These are phyloP conservation scores for Neoaliturus tenellus DNA, from an alignment of 2,888 invertebrate species.

Conservation along the genomic window DNA sequence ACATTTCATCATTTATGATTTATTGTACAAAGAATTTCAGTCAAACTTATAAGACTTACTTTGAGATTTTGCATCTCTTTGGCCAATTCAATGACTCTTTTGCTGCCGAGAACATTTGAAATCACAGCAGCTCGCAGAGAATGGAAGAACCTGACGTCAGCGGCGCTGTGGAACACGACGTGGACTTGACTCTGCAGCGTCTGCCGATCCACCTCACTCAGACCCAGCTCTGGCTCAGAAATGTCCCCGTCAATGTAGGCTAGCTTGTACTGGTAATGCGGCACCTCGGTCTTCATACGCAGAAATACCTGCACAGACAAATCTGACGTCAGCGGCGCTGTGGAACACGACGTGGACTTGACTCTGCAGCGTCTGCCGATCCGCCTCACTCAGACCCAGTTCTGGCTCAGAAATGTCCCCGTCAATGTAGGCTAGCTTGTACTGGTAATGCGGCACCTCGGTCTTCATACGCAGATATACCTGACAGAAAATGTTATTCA, in stretches of 20 bases:
- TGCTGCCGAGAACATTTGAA: conserved; percentile 87
- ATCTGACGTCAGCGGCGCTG: too few relatives aligned
- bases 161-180: conserved; percentile 91
- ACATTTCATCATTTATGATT: too few relatives aligned
- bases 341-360: too few relatives aligned
- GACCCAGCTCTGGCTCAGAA: conserved; percentile 79
- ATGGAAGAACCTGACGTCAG: conserved; percentile 93
- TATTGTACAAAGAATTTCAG: too few relatives aligned
- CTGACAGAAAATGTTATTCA: too few relatives aligned
- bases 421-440: too few relatives aligned
- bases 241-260: conserved; percentile 82
- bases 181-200: conserved; percentile 79
- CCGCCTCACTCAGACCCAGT: too few relatives aligned
- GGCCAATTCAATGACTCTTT: conserved; percentile 82
- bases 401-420: too few relatives aligned
- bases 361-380: too few relatives aligned
- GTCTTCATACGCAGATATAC: too few relatives aligned
- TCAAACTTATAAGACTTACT: too few relatives aligned
- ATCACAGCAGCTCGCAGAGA: conserved; percentile 83
- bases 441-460: too few relatives aligned
- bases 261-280: conserved; percentile 80
- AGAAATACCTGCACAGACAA: conserved; percentile 74
- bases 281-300: conserved; percentile 73
- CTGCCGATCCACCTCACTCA: conserved; percentile 78
- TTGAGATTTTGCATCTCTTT: conserved; percentile 82